These are phyloP conservation scores for Macrosteles quadrilineatus DNA, from an alignment of 1,140 invertebrate genomes.

Conservation along the genomic window DNA sequence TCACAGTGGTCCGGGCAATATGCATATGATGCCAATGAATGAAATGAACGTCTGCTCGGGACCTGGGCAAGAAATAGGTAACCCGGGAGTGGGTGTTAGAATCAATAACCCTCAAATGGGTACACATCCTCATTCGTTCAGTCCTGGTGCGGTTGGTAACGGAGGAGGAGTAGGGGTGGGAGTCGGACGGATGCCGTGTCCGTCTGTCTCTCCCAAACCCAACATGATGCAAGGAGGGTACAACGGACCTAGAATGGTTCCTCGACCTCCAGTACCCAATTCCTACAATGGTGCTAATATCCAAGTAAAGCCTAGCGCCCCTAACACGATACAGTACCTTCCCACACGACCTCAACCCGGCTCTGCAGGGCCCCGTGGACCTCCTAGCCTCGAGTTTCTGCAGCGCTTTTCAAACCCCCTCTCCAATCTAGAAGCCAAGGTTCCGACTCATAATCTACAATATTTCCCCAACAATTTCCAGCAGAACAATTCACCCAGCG, in stretches of 20 bases:
- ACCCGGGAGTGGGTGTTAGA: constrained; percentile 47
- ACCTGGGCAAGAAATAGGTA: constrained; percentile 57
- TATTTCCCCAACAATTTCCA: constrained; percentile 64
- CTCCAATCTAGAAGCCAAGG: constrained; percentile 69
- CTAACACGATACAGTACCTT: constrained; percentile 97
- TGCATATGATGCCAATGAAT: constrained; percentile 59
- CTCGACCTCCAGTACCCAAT: constrained; percentile 56
- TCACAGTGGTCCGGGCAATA: constrained; percentile 48
- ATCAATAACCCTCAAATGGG: constrained; percentile 45
- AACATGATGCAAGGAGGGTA: constrained; percentile 49
- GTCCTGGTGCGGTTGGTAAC: constrained; percentile 51
- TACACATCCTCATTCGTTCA: constrained; percentile 42
- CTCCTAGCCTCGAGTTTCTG: constrained; percentile 89
- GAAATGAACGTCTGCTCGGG: constrained; percentile 50
- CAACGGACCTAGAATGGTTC: constrained; percentile 29
- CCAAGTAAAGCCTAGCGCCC: constrained; percentile 93
- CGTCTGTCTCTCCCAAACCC: constrained; percentile 53
- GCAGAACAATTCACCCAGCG: constrained; percentile 35
- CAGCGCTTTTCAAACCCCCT: constrained; percentile 83
- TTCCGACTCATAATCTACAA: constrained; percentile 69
- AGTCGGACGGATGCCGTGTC: constrained; percentile 27
- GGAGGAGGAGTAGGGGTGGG: constrained; percentile 34
- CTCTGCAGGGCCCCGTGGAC: constrained; percentile 67
- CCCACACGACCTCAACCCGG: constrained; percentile 81
- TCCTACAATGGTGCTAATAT: constrained; percentile 82